phyloP scores from a whole-genome alignment of 2,113 vertebrate genomes.

The Callithrix jacchus region DNA sequence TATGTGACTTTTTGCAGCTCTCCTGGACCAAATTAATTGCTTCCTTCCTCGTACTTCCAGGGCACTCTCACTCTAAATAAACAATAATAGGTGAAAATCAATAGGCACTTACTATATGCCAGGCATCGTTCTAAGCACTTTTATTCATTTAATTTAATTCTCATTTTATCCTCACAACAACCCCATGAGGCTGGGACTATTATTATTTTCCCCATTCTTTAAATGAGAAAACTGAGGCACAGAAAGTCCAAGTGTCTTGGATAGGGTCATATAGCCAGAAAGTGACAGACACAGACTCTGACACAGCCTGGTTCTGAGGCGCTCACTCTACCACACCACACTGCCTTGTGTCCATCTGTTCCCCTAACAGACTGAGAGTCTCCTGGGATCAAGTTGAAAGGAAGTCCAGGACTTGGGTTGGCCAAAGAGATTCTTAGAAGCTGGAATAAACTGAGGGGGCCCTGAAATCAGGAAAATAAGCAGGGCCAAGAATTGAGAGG shows the following conservation, averaged over 20 bases:
- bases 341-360: neutral
- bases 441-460: neutral
- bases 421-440: neutral
- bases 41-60: neutral
- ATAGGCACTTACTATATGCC: neutral
- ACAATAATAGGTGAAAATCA: neutral
- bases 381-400: neutral
- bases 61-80: neutral
- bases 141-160: neutral
- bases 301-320: neutral
- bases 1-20: neutral
- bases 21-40: neutral
- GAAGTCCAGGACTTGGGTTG: neutral
- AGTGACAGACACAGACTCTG: neutral
- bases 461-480: neutral
- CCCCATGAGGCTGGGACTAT: neutral
- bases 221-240: conserved; percentile 20
- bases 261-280: neutral
- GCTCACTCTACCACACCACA: too few relatives aligned
- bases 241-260: neutral
- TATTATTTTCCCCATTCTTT: neutral
- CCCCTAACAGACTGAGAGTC: neutral
- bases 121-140: neutral
- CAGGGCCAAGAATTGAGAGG: neutral
- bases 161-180: neutral